Conservation (phyloP, 2,113 vertebrate species). For the Perca schrenkii region DNA sequence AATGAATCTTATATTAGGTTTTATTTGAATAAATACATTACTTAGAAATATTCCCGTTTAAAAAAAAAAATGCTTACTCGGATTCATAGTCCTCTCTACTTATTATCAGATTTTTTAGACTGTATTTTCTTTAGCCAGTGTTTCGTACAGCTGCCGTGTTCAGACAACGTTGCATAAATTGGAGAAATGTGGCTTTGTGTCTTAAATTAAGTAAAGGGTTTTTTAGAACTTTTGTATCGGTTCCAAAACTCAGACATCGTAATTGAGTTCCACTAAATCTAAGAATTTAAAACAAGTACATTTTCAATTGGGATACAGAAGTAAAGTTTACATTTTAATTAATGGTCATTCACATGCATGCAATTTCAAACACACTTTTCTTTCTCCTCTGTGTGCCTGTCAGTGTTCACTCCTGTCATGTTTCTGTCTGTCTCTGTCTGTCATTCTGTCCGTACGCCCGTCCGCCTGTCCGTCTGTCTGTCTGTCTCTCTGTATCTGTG, state of each 20-base stretch:
- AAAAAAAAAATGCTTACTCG: not conserved
- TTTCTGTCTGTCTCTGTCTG: too few relatives aligned
- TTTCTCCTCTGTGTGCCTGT: slow-evolving; percentile 21
- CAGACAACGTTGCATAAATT: not conserved
- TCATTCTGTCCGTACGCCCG: too few relatives aligned
- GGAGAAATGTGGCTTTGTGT: not conserved
- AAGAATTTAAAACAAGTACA: not conserved
- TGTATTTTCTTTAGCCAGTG: not conserved
- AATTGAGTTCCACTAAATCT: not conserved
- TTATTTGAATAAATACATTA: not conserved
- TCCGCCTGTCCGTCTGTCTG: too few relatives aligned
- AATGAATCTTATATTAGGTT: not conserved
- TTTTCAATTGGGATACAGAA: not conserved
- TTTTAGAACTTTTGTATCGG: not conserved
- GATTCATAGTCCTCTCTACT: not conserved
- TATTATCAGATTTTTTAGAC: not conserved
- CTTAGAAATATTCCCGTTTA: not conserved
- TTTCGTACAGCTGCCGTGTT: not conserved
- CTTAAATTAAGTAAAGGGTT: not conserved
- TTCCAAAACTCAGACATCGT: not conserved
- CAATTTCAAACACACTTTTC: slow-evolving; percentile 1
- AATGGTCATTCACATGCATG: not conserved
- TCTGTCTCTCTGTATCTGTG: too few relatives aligned
- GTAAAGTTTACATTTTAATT: not conserved
- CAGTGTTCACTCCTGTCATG: slow-evolving; percentile 22